Evolutionary conservation across 2,797 vertebrate genomes (phyloP).

Genomic region (Mycteria americana): DNA sequence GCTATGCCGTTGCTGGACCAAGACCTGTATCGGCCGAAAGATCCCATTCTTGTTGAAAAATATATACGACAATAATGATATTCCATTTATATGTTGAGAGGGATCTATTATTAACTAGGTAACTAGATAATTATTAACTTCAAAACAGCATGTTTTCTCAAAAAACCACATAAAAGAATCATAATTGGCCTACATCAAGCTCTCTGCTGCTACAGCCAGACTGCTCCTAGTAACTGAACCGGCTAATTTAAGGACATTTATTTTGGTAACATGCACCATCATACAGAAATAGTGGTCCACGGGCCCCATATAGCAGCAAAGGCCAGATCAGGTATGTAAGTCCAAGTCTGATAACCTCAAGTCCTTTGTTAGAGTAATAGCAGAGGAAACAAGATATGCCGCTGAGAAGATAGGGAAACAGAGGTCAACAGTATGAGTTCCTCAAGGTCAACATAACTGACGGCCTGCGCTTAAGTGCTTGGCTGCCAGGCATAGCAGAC

Average conservation of each 20-base stretch:
- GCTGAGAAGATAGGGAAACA: not conserved
- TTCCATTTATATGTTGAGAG: not conserved
- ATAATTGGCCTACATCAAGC: not conserved
- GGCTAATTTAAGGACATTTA: slow-evolving; percentile 2
- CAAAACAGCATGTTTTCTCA: not conserved
- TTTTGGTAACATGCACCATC: not conserved
- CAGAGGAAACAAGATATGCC: not conserved
- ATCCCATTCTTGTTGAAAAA: not conserved
- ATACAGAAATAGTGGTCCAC: not conserved
- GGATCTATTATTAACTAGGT: not conserved
- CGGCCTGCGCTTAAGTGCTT: not conserved
- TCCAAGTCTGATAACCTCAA: not conserved
- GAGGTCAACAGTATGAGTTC: not conserved
- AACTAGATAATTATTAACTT: not conserved
- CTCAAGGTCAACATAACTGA: not conserved
- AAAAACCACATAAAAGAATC: not conserved
- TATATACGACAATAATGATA: not conserved
- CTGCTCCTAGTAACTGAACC: not conserved
- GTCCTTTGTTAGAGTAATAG: not conserved
- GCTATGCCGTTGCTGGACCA: fast-evolving
- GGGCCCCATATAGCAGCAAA: not conserved
- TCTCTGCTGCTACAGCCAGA: not conserved
- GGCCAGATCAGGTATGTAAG: not conserved
- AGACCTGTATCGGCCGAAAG: not conserved
- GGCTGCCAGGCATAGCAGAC: not conserved